Evolutionary conservation across 2,888 invertebrate species (phyloP), one percentile per base, ranked within the genome.

Genomic region (Trichopoda pennipes): DNA sequence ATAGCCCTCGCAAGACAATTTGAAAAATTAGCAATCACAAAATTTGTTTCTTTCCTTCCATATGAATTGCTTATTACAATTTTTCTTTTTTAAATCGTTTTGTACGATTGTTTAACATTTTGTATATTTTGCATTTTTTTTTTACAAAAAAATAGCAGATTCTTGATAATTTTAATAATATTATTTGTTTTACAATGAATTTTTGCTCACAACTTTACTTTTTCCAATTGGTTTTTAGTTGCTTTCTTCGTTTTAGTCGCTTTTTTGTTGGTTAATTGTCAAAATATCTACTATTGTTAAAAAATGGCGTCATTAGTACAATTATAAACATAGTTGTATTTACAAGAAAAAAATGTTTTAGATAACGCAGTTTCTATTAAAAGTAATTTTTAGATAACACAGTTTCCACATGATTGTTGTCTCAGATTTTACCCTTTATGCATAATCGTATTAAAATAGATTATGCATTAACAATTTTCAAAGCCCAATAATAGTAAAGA

Each of bases 241-340:
- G 66, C 73, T 78, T 76, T 77, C 56, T 35, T 58, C 28, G 28
- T 72, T 56, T 66, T 73, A 47, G 32, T 68, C 51, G 61, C 55
- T 63, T 77, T 76, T 66, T 68, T 75, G 58, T 70, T 81, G 19
- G 72, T 81, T 69, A 61, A 38, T 74, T 81, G 81, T 81, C 81
- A 81, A 77, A 81, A 81, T 58, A 55, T 81, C 76, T 81, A 76
- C 81, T 68, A 32, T 42, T 44, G 42, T 69, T 70, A 63, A 76
- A 66, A 75, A 61, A 81, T 72, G 81, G 81, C 81, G 81, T 81
- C 81, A 72, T 58, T 81, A 68, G 56, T 60, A 23, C 35, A 81
- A 77, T n/a, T 73, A 73, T 81, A 42, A 68, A 69, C 1, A 38
- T 63, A 81, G 72, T 77, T 81, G 81, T 53, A 53, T 69, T 55